Conservation (phyloP, 2,797 vertebrate genomes). For the Setipinna tenuifilis region DNA sequence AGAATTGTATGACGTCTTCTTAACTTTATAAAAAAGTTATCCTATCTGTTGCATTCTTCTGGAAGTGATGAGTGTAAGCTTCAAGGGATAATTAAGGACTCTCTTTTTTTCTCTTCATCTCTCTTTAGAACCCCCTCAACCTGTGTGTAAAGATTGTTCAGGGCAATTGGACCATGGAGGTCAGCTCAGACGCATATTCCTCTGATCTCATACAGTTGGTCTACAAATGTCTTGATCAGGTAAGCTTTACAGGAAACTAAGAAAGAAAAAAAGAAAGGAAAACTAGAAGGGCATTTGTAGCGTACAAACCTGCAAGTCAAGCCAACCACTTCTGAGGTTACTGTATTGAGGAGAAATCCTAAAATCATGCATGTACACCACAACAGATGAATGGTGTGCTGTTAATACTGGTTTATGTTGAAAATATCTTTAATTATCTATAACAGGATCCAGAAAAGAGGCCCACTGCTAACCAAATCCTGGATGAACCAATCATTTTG, state of each 20-base stretch:
- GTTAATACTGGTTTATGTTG: background rate
- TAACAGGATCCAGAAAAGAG: constrained; percentile 92
- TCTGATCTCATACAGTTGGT: constrained; percentile 87
- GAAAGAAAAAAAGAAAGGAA: background rate
- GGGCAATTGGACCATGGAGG: constrained; percentile 95
- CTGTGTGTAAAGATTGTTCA: constrained; percentile 99
- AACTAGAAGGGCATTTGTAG: too few species aligned
- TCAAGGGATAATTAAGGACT: background rate
- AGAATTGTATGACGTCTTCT: background rate
- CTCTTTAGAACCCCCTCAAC: constrained; percentile 90
- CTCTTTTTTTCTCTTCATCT: too few species aligned
- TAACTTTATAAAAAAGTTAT: background rate
- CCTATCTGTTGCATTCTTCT: background rate
- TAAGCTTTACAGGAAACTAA: constrained; percentile 55
- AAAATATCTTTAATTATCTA: constrained; percentile 42
- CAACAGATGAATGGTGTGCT: background rate
- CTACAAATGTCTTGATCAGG: constrained; percentile 92
- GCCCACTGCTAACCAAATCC: constrained; percentile 88
- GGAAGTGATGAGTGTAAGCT: background rate
- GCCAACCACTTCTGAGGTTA: too few species aligned
- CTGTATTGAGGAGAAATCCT: background rate
- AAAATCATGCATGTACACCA: background rate
- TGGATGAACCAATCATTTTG: constrained; percentile 85
- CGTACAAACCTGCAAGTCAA: too few species aligned
- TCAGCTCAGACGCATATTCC: constrained; percentile 87